phyloP scores from a whole-genome alignment of 2,888 invertebrate species.

The Parnassius smintheus region DNA sequence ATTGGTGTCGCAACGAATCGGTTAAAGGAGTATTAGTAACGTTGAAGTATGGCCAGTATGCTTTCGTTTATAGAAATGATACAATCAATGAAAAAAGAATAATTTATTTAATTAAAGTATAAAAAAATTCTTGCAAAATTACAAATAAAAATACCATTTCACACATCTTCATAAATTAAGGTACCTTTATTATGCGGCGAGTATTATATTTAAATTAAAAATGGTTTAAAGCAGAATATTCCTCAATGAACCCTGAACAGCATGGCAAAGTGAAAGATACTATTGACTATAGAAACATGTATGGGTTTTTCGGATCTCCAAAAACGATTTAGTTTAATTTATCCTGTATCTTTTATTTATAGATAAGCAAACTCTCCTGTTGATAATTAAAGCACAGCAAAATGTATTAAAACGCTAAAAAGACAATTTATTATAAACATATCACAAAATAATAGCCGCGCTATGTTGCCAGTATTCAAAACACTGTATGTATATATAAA shows the following conservation, averaged over 20 bases:
- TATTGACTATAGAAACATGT: too few species aligned
- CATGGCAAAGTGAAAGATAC: too few species aligned
- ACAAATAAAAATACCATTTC: conserved; percentile 30
- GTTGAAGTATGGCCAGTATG: too few species aligned
- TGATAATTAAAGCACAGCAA: too few species aligned
- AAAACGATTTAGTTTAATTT: too few species aligned
- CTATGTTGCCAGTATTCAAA: conserved; percentile 20
- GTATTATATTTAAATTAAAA: conserved; percentile 7
- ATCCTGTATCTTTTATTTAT: too few species aligned
- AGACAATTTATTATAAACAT: conserved; percentile 16
- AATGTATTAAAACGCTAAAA: too few species aligned
- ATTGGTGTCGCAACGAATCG: too few species aligned
- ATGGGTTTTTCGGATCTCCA: too few species aligned
- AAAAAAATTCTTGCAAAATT: conserved; percentile 35
- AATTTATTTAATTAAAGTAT: conserved; percentile 39
- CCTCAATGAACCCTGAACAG: too few species aligned
- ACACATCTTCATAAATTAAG: conserved; percentile 25
- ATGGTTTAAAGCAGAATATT: neutral
- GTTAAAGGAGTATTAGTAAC: too few species aligned
- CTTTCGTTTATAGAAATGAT: neutral
- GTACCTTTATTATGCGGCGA: conserved; percentile 20
- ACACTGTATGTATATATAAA: conserved; percentile 6
- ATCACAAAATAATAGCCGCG: conserved; percentile 11
- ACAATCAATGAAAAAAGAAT: conserved; percentile 36
- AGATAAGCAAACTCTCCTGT: too few species aligned